A percentile compares a stretch with the other conserved stretches of the same genome.
Evolutionary conservation across 1,140 invertebrate species (phyloP).

Genomic region (Macrostomum lignano): DNA sequence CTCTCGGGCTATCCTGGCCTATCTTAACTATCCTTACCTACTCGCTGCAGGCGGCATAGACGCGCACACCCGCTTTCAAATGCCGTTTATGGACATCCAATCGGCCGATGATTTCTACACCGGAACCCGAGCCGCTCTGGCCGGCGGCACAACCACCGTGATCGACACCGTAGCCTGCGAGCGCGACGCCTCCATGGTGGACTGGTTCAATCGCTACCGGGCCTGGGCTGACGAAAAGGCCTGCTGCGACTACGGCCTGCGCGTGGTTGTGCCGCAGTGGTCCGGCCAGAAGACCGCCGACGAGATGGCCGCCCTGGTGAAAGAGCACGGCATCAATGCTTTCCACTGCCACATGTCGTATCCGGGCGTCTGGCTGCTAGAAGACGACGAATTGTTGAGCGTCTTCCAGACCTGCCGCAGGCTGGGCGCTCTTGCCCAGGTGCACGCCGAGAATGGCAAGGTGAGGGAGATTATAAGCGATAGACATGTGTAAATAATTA

Average conservation of each 20-base stretch:
- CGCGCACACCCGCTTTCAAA: constrained; percentile 55
- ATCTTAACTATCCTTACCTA: too few species aligned
- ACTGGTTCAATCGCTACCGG: constrained; percentile 67
- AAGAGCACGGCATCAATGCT: constrained; percentile 46
- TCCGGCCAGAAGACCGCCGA: constrained; percentile 31
- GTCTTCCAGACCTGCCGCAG: constrained; percentile 49
- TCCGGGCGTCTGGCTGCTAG: constrained; percentile 56
- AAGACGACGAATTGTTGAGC: constrained; percentile 57
- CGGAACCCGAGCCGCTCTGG: constrained; percentile 56
- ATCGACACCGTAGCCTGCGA: constrained; percentile 62
- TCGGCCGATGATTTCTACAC: constrained; percentile 60
- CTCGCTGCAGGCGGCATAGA: constrained; percentile 64
- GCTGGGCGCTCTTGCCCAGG: constrained; percentile 45
- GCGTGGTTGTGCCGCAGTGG: constrained; percentile 71
- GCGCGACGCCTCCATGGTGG: constrained; percentile 51
- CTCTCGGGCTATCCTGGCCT: too few species aligned
- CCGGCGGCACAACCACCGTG: constrained; percentile 66
- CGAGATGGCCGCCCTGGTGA: constrained; percentile 34
- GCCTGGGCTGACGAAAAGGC: constrained; percentile 70
- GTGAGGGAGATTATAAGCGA: too few species aligned
- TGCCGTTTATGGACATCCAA: constrained; percentile 50
- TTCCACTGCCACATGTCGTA: constrained; percentile 98
- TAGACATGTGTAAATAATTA: too few species aligned
- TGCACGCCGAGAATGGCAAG: constrained; percentile 89
- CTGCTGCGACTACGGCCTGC: constrained; percentile 82